phyloP scores from a whole-genome alignment of 2,797 vertebrate genomes.

The Protosalanx chinensis region DNA sequence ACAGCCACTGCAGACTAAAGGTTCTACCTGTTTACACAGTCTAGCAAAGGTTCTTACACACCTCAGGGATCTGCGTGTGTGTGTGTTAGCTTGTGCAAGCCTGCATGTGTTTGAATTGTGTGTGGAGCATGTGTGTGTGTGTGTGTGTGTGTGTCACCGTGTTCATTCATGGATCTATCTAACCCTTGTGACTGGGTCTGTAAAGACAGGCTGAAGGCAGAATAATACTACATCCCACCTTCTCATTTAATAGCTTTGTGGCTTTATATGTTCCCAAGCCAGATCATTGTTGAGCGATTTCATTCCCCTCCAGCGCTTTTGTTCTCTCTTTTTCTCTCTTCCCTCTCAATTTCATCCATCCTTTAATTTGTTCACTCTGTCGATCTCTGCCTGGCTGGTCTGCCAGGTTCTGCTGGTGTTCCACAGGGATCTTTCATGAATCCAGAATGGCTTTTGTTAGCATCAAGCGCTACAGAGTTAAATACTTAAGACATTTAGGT shows the following conservation, averaged over 20 bases:
- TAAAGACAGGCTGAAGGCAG: too few relatives aligned
- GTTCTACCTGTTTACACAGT: constrained; percentile 5
- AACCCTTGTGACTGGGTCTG: too few relatives aligned
- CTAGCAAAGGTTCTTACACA: constrained; percentile 19
- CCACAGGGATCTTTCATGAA: not conserved
- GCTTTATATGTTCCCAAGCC: constrained; percentile 21
- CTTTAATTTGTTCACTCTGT: constrained; percentile 16
- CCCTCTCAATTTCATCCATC: constrained; percentile 23
- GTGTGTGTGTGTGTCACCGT: constrained; percentile 23
- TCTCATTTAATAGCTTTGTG: constrained; percentile 22
- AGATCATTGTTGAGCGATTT: constrained; percentile 38
- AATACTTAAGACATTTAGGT: not conserved
- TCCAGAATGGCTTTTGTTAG: not conserved
- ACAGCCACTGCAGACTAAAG: not conserved
- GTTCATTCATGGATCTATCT: not conserved
- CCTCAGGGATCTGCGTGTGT: not conserved
- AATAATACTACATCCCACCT: constrained; percentile 19
- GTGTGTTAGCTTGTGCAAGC: not conserved
- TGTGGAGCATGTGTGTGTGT: not conserved
- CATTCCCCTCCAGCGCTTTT: constrained; percentile 20
- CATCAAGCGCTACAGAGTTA: not conserved
- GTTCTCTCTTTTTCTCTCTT: constrained; percentile 32
- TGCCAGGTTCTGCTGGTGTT: not conserved
- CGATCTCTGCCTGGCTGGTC: constrained; percentile 13
- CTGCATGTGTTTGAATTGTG: not conserved